Evolutionary conservation across 2,888 invertebrate species (phyloP), one percentile per base, ranked within the genome.

Genomic region (Lepidocyrtinus sp.): DNA sequence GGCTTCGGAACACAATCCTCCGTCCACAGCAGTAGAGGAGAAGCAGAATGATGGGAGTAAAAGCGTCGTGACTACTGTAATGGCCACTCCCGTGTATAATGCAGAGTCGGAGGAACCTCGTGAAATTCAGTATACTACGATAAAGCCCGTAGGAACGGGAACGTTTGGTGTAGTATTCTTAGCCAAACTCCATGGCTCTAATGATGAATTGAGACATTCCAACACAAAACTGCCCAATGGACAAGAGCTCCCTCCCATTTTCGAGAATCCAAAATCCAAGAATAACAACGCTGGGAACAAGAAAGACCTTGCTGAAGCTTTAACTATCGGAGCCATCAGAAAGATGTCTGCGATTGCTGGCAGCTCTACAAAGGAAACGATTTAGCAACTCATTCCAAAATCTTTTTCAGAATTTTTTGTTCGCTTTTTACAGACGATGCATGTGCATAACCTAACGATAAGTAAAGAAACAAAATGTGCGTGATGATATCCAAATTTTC

Each of bases 121-220:
- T 90, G 98, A 99, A 91, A 97, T 99, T 89, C 96, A 97, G 89
- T 99, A 99, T 91, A 97, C 97, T 88, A 99, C 99, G 91, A 97
- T 98, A 90, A 99, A 98, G 92, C 96, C 99, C 88, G 99, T 99
- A 90, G 99, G 99, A 87, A 99, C 99, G 81, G 91, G 99, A 87
- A 95, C 98, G 91, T 99, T 99, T 92, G 99, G 99, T 87, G 99
- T 99, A 90, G 99, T 99, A 86, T 99, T 99, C 91, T 97, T 99
- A 90, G 99, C 99, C 88, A 97, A 96, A 91, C 92, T 99, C 88
- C 99, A 99, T 91, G 91, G 94, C 87, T 99, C 99, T 92, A 99
- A 99, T 92, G 96, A 98, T 90, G 99, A 99, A 90, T 91, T 99
- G 88, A 94, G 99, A 88, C 96, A 96, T 90, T 95, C 95, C 80